Evolutionary conservation across 1,140 invertebrate species (phyloP), one percentile per base, ranked within the genome.

Genomic region (Teleogryllus occipitalis): DNA sequence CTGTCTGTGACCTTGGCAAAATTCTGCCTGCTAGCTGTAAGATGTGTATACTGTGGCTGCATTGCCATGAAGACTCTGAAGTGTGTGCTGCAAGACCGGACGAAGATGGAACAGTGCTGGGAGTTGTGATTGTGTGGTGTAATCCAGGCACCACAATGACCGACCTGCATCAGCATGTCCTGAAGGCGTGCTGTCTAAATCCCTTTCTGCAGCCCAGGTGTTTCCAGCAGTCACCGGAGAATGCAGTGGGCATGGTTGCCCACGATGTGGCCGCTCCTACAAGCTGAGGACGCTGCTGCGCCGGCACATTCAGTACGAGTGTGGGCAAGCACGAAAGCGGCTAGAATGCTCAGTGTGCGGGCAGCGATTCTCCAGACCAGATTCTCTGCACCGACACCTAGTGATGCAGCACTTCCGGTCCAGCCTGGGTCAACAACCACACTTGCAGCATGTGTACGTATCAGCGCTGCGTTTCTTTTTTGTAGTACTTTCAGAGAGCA

Each of bases 231-330:
- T 65, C 10, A 65, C 54, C 54, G 76, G 47, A n/a, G 76, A 77
- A 47, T n/a, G 7, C 39, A 77, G 47, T 77, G 46, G 22, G 15
- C 85, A 85, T 79, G 82, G 83, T 74, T 89, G 89, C 78, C 83
- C 82, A 2, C 84, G 85, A n/a, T 89, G 88, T 76, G 87, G 86
- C 22, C 86, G 86, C 48, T 85, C 83, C 5, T 89, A 89, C 82
- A 86, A 85, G 47, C 85, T 86, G 48, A 83, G 85, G 27, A 87
- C 87, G 48, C 88, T 86, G 76, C 82, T 87, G n/a, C 84, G 83
- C 54, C 83, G 86, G n/a, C 87, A 87, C 81, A 80, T 86, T 79
- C 83, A 85, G 47, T 86, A 83, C 77, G 86, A 87, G 79, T 87
- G 86, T 77, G 86, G 86, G 47, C 83, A 84, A 65, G 84, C 84